Base-by-base conservation (phyloP, 2,113 vertebrate species). In the Alethe castanea region DNA sequence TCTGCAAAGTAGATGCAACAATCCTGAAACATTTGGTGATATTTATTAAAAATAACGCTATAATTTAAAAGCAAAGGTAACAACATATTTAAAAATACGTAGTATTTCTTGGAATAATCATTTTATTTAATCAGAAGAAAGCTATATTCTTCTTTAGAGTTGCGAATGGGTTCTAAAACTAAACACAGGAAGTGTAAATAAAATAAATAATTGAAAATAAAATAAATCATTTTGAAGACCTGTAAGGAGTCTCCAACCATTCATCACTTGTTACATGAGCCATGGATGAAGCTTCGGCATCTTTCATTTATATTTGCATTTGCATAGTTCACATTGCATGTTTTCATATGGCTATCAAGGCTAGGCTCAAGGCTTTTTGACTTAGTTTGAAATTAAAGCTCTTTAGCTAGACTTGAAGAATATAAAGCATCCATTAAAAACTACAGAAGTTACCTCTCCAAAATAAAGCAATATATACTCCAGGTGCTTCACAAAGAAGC, bases 1-100 rank as follows among this genome's bases (percentile, higher is more conserved):
- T 94, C 88, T 93, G 72, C 76, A 94, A 97, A 97, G 92, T 52
- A 96, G 74, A 94, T 71, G 65, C 72, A 97, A 74, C 40, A 85
- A 79, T 93, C 57, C 81, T 78, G 77, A 93, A 97, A 92, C 79
- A 94, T 92, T 71, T 76, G 53, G 28, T 90, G 65, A 66, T 42
- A 69, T 36, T 96, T 96, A 94, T 52, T 93, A 96, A 96, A 95
- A 86, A 89, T 62, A 90, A 85, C 88, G 6, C 23, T 76, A 54
- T 50, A 86, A 77, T 52, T 50, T 76, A 88, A 73, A 94, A 73
- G 45, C 8, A 78, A 95, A 80, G 35, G 47, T 71, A 96, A 60
- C 15, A 69, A 76, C 12, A 14, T 93, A 69, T 92, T 95, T 90
- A 42, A 87, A 88, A 81, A 47, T 47, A 81, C 64, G 53, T 48